phyloP scores from a whole-genome alignment of 2,797 vertebrate species.

The Oryzias sinensis region DNA sequence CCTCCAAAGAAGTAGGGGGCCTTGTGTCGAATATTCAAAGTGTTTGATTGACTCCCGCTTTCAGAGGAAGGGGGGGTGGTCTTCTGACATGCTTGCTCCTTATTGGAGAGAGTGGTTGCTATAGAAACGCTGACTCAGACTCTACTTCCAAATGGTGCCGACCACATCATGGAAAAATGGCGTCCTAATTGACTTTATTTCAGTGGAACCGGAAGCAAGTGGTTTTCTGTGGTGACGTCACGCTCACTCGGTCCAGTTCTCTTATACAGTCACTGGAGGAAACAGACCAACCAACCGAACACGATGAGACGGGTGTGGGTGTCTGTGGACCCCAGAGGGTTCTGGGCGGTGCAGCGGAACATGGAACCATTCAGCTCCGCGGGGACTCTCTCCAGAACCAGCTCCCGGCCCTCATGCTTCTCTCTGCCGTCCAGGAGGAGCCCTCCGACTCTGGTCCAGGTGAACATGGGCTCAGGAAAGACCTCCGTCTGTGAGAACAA shows the following conservation, averaged over 20 bases:
- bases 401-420: slow-evolving; percentile 81
- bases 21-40: too few species aligned
- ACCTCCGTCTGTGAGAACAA: slow-evolving; percentile 82
- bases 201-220: too few species aligned
- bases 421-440: slow-evolving; percentile 85
- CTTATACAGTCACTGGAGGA: neutral
- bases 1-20: too few species aligned
- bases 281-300: slow-evolving; percentile 75
- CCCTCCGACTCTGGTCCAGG: slow-evolving; percentile 90
- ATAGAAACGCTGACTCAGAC: too few species aligned
- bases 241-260: slow-evolving; percentile 3
- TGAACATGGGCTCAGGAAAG: slow-evolving; percentile 93
- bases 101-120: too few species aligned
- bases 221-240: neutral
- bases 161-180: too few species aligned
- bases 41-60: too few species aligned
- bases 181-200: too few species aligned
- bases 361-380: slow-evolving; percentile 93
- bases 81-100: too few species aligned
- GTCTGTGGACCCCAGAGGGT: slow-evolving; percentile 90
- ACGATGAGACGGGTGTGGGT: slow-evolving; percentile 92
- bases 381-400: slow-evolving; percentile 87
- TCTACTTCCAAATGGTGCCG: too few species aligned
- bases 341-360: slow-evolving; percentile 94
- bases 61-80: too few species aligned